A percentile compares a stretch with the other conserved stretches of the same genome.
These are phyloP conservation scores for Achroia grisella DNA, from an alignment of 1,140 invertebrate genomes.

Conservation along the genomic window DNA sequence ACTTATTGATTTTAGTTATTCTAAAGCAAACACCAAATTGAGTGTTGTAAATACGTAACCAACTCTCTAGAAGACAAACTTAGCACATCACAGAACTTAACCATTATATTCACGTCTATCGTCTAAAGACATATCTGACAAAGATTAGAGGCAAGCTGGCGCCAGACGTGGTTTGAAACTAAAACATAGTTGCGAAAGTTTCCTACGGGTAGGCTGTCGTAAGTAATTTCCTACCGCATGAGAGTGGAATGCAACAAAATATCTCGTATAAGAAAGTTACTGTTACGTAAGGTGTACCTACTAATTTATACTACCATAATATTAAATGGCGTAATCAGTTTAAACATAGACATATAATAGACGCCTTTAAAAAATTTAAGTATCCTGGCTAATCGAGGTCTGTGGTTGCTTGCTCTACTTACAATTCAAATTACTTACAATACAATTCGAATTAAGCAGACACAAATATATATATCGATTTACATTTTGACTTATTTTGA, in stretches of 20 bases:
- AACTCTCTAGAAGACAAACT: not conserved
- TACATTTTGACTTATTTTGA: too few species aligned
- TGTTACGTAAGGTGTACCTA: constrained; percentile 4
- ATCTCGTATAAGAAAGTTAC: constrained; percentile 19
- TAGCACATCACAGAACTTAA: not conserved
- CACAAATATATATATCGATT: too few species aligned
- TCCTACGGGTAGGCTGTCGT: constrained; percentile 18
- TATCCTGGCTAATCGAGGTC: too few species aligned
- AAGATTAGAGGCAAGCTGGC: not conserved
- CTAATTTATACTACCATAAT: not conserved
- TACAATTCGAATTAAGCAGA: too few species aligned
- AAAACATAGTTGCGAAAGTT: constrained; percentile 27
- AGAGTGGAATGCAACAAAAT: constrained; percentile 17
- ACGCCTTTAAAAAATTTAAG: too few species aligned
- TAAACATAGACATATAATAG: too few species aligned
- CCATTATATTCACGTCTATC: not conserved
- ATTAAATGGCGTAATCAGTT: not conserved
- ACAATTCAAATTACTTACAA: too few species aligned
- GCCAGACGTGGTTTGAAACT: constrained; percentile 15
- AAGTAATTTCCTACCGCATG: constrained; percentile 23
- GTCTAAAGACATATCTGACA: not conserved
- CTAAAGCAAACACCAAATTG: too few species aligned
- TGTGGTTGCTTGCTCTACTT: too few species aligned
- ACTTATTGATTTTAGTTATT: too few species aligned
- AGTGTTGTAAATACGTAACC: not conserved